A percentile compares a stretch with the other conserved stretches of the same genome.
phyloP scores from a whole-genome alignment of 2,113 vertebrate species.

The Tetrao urogallus region DNA sequence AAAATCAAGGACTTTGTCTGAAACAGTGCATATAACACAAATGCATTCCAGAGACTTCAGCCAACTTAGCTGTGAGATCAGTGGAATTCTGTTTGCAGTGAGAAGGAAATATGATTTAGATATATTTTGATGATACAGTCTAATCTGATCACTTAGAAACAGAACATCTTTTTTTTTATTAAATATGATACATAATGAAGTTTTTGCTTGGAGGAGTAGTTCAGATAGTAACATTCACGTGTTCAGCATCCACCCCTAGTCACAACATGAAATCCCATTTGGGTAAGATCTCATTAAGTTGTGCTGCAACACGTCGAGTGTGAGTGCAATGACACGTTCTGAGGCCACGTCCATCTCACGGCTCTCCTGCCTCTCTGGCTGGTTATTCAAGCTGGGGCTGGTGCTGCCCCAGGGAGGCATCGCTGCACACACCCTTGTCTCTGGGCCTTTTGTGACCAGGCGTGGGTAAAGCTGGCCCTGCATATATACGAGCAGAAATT shows the following conservation, averaged over 20 bases:
- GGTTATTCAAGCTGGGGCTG: conserved; percentile 17
- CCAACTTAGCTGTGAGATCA: background rate
- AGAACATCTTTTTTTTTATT: background rate
- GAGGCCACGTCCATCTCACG: background rate
- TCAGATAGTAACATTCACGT: background rate
- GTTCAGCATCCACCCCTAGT: background rate
- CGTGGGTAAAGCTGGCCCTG: conserved; percentile 47
- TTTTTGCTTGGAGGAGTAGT: background rate
- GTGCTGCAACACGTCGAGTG: background rate
- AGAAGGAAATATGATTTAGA: background rate
- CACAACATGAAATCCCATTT: background rate
- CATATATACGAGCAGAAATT: background rate
- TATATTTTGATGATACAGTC: background rate
- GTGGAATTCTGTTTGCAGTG: background rate
- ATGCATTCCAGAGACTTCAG: background rate
- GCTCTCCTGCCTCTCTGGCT: background rate
- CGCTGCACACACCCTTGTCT: conserved; percentile 15
- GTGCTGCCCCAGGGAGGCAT: conserved; percentile 23
- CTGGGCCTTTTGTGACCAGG: conserved; percentile 1
- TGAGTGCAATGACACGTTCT: background rate
- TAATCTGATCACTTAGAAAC: background rate
- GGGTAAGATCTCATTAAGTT: background rate
- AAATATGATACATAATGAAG: background rate
- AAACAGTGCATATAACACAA: background rate
- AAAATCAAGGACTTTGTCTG: background rate